Evolutionary conservation across 2,113 vertebrate species (phyloP), one percentile per base, ranked within the genome.

Genomic region (Tor tambroides): DNA sequence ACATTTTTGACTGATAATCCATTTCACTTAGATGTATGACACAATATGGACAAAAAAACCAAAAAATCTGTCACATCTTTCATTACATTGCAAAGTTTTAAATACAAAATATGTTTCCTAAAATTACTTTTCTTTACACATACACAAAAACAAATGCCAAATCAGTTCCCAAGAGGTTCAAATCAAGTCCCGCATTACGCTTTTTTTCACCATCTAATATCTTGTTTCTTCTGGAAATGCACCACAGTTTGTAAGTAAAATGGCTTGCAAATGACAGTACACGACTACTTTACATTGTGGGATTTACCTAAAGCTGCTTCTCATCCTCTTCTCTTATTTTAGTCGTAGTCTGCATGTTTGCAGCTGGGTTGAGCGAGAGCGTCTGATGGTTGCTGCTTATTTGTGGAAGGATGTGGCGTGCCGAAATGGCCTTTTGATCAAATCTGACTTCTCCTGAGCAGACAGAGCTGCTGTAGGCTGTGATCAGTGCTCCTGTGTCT

Each of bases 351-450:
- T 69, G 54, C 35, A 85, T 54, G 80, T 91, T 92, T 93, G 85
- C 83, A 90, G 91, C 90, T 90, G 91, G 93, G 91, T 93, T 92
- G 90, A 92, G 85, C 72, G 91, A 91, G 85, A 87, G 84, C 90
- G 90, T 93, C 91, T 94, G 92, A 94, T 91, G 92, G 93, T 90
- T 92, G 90, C 89, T 91, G 91, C 92, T 94, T 94, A 93, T 92
- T 94, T 93, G 91, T 90, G 49, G 89, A 93, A 92, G 91, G 93
- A 93, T 92, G 93, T 92, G 91, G 91, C 89, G 89, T 92, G 92
- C 89, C 89, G 92, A 91, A 94, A 93, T 71, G 93, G 91, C 90
- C 93, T 94, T 95, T 95, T 95, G 94, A 95, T 95, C 95, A 94
- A 86, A 90, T 91, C 91, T 93, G 91, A 92, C 93, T 93, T 94